A percentile compares a stretch with the other conserved stretches of the same genome.
phyloP scores from a whole-genome alignment of 1,140 invertebrate species.

The Macrobrachium rosenbergii region DNA sequence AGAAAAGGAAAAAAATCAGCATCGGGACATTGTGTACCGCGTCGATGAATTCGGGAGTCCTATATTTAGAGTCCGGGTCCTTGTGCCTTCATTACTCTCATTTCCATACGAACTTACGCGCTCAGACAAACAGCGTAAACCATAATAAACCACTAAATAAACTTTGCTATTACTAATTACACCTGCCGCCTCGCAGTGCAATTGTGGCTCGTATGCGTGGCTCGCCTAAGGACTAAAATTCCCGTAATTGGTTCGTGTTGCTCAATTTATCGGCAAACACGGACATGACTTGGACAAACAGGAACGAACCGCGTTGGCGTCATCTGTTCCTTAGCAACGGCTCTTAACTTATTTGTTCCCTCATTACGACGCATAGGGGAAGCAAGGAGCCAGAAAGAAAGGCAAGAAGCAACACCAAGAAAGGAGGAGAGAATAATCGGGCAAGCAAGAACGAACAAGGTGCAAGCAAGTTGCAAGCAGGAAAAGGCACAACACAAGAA shows the following conservation, averaged over 20 bases:
- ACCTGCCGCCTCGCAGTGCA: neutral
- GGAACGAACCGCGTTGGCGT: neutral
- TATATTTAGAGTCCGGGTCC: too few species aligned
- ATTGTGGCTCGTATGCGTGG: neutral
- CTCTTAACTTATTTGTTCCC: slow-evolving; percentile 9
- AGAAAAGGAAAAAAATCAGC: too few species aligned
- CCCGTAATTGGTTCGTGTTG: neutral
- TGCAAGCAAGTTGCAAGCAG: too few species aligned
- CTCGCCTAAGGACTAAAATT: neutral
- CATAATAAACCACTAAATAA: slow-evolving; percentile 30
- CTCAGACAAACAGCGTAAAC: slow-evolving; percentile 16
- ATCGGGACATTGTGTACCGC: too few species aligned
- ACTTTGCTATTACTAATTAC: slow-evolving; percentile 15
- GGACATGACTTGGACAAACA: slow-evolving; percentile 21
- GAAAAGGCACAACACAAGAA: too few species aligned
- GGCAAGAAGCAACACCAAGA: neutral
- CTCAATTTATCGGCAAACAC: slow-evolving; percentile 27
- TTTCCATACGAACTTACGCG: slow-evolving; percentile 13
- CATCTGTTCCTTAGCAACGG: slow-evolving; percentile 25
- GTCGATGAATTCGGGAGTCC: too few species aligned
- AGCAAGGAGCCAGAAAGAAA: neutral
- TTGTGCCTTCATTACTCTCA: neutral
- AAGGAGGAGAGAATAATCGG: neutral
- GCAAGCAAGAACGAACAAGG: neutral
- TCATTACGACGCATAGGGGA: neutral